Conservation (phyloP, 2,797 vertebrate genomes). For the Coracias cyanogaster region DNA sequence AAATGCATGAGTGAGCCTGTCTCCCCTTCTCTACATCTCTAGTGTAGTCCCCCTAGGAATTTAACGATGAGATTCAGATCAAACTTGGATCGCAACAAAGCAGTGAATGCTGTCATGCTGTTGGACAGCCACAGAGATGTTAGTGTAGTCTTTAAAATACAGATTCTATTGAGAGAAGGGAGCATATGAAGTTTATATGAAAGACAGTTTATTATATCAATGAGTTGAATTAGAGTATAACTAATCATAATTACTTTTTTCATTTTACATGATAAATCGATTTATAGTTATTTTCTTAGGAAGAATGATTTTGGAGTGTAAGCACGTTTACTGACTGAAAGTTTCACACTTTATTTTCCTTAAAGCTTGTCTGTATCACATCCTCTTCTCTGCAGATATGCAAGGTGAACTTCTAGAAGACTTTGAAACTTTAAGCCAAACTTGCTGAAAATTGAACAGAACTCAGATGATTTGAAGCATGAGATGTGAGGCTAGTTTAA, state of each 20-base stretch:
- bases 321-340: not conserved
- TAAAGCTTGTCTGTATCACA: not conserved
- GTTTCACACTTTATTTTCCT: not conserved
- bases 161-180: not conserved
- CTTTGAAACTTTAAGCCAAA: not conserved
- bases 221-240: not conserved
- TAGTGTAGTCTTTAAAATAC: not conserved
- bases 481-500: not conserved
- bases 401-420: not conserved
- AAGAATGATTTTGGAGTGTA: not conserved
- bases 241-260: not conserved
- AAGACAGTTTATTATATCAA: not conserved
- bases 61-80: not conserved
- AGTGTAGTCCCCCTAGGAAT: not conserved
- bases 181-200: not conserved
- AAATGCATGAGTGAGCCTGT: not conserved
- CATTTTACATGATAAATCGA: not conserved
- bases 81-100: not conserved
- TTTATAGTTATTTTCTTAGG: not conserved
- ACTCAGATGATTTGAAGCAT: not conserved
- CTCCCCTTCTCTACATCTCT: not conserved
- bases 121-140: not conserved
- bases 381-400: not conserved
- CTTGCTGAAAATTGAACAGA: not conserved
- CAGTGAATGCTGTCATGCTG: not conserved